Conservation (phyloP, 2,797 vertebrate genomes). For the Semaprochilodus insignis region DNA sequence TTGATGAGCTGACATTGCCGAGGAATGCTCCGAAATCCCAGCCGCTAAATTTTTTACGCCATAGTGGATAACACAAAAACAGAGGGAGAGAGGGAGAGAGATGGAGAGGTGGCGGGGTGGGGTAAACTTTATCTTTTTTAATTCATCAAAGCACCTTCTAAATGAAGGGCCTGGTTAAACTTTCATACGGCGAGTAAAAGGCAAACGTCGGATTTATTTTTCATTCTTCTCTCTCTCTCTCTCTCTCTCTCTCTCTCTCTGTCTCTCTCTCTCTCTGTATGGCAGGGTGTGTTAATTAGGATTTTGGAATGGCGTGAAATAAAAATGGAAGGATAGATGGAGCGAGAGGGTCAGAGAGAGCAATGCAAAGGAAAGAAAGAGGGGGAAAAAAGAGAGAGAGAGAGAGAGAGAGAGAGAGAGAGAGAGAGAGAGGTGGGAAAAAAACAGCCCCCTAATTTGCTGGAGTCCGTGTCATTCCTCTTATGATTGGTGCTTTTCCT, state of each 20-base stretch:
- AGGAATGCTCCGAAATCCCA: slow-evolving; percentile 55
- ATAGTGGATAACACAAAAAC: slow-evolving; percentile 46
- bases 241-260: neutral
- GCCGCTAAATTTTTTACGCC: slow-evolving; percentile 62
- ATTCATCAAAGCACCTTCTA: slow-evolving; percentile 64
- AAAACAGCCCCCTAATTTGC: slow-evolving; percentile 23
- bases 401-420: neutral
- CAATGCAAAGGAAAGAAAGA: neutral
- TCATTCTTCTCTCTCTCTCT: neutral
- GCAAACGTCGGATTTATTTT: slow-evolving; percentile 33
- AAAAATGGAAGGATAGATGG: neutral
- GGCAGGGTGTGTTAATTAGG: slow-evolving; percentile 37
- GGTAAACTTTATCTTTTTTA: slow-evolving; percentile 60
- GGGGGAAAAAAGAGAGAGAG: neutral
- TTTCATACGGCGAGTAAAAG: slow-evolving; percentile 57
- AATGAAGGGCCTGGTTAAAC: slow-evolving; percentile 62
- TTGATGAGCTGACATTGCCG: slow-evolving; percentile 50
- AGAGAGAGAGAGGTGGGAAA: slow-evolving; percentile 42
- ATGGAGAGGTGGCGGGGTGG: slow-evolving; percentile 12
- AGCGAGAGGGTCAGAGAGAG: neutral
- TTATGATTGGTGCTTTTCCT: slow-evolving; percentile 32
- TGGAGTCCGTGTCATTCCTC: slow-evolving; percentile 38
- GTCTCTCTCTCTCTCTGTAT: neutral
- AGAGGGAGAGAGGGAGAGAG: neutral
- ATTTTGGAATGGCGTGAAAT: slow-evolving; percentile 20